Evolutionary conservation across 1,140 invertebrate species (phyloP), one percentile per base, ranked within the genome.

Genomic region (Tribolium castaneum): DNA sequence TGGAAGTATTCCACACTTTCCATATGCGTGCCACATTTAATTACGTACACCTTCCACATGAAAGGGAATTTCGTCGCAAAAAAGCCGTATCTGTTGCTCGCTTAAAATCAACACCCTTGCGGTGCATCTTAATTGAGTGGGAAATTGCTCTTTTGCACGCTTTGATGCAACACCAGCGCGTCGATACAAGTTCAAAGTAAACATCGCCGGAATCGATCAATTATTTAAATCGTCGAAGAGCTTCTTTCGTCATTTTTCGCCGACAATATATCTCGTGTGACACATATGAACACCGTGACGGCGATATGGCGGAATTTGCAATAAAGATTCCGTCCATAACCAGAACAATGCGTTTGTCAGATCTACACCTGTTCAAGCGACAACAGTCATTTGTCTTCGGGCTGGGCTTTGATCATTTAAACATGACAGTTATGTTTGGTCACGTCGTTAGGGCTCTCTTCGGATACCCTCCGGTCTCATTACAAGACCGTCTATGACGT

Each of bases 251-350:
- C 39, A 45, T 45, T 72, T 45, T 72, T 59, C 54, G 13, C 3
- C 54, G 54, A 39, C 72, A 35, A 75, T 75, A 9, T 25, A 75
- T 75, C 72, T 75, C 12, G 7, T 6, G 35, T 72, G 72, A 56
- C 50, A 56, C 52, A 75, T 75, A 75, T 54, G 72, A 70, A 76
- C 74, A 51, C 45, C 51, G 50, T 22, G 74, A 76, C 75, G 50
- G 22, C 62, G 75, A 76, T 76, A 76, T 50, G 75, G 19, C 22
- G 51, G 75, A 76, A 76, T 76, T 76, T 70, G 75, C 75, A 76
- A 76, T 76, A 76, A 76, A 76, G 75, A 76, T 76, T 76, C 75
- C 75, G 75, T 51, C 75, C 51, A 76, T 76, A 76, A 76, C 75
- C 75, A 51, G 75, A 70, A 76, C 75, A 76, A 76, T 76, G 59